Conservation (phyloP, 2,113 vertebrate species). For the Laterallus jamaicensis region DNA sequence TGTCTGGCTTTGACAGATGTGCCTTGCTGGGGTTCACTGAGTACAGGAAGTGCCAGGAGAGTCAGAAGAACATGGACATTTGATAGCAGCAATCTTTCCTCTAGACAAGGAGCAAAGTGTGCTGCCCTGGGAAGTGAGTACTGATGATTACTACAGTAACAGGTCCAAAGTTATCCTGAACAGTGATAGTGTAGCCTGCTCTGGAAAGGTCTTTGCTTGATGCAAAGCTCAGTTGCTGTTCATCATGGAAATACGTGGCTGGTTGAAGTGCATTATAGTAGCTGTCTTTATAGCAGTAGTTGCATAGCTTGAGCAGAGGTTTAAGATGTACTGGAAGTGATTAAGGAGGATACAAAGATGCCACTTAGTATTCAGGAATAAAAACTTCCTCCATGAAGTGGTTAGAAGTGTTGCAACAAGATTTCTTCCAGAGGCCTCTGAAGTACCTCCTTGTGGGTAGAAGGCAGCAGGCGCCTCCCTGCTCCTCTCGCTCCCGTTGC, state of each 20-base stretch:
- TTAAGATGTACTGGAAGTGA: not conserved
- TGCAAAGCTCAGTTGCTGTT: not conserved
- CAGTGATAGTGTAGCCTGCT: not conserved
- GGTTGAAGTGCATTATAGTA: not conserved
- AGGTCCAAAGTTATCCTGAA: not conserved
- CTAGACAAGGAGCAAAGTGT: not conserved
- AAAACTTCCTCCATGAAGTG: not conserved
- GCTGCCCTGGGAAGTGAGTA: not conserved
- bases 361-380: not conserved
- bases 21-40: not conserved
- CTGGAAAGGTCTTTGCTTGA: not conserved
- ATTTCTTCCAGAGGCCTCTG: not conserved
- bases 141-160: not conserved
- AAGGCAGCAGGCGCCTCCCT: rapidly evolving
- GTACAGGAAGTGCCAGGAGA: not conserved
- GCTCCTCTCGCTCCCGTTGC: rapidly evolving
- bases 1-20: not conserved
- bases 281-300: no score
- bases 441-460: rapidly evolving
- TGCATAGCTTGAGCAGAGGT: not conserved
- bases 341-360: not conserved
- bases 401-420: not conserved
- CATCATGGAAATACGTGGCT: not conserved
- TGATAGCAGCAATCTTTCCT: not conserved
- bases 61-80: not conserved